These are phyloP conservation scores for Leptinotarsa texana DNA, from an alignment of 1,140 invertebrate genomes.

Conservation along the genomic window DNA sequence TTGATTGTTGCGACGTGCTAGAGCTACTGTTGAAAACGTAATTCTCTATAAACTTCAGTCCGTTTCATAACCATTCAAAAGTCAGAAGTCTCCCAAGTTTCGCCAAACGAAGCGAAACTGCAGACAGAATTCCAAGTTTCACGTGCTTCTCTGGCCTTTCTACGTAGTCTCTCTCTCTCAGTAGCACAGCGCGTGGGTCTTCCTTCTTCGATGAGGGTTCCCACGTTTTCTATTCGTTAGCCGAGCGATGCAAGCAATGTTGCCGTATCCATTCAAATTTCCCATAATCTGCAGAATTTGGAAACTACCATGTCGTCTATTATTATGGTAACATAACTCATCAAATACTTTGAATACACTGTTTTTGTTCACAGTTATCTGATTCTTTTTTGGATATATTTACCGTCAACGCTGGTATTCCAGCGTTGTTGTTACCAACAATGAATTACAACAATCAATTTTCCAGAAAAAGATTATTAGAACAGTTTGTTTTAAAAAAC, in stretches of 20 bases:
- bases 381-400: too few species aligned
- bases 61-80: slow-evolving; percentile 18
- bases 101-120: slow-evolving; percentile 2
- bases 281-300: neutral
- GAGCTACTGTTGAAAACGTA: neutral
- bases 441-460: too few species aligned
- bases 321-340: too few species aligned
- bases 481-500: too few species aligned
- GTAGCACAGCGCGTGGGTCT: neutral
- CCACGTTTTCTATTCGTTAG: slow-evolving; percentile 27
- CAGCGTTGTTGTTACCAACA: too few species aligned
- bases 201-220: slow-evolving; percentile 10
- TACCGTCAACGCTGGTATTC: too few species aligned
- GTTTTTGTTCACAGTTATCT: too few species aligned
- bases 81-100: slow-evolving; percentile 2
- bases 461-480: too few species aligned
- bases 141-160: neutral
- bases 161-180: neutral
- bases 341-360: too few species aligned
- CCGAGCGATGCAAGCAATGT: neutral
- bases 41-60: neutral
- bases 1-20: neutral
- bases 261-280: slow-evolving; percentile 7
- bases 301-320: too few species aligned
- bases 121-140: slow-evolving; percentile 21